Conservation (phyloP, 1,140 invertebrate species). For the Sarcophaga bullata region DNA sequence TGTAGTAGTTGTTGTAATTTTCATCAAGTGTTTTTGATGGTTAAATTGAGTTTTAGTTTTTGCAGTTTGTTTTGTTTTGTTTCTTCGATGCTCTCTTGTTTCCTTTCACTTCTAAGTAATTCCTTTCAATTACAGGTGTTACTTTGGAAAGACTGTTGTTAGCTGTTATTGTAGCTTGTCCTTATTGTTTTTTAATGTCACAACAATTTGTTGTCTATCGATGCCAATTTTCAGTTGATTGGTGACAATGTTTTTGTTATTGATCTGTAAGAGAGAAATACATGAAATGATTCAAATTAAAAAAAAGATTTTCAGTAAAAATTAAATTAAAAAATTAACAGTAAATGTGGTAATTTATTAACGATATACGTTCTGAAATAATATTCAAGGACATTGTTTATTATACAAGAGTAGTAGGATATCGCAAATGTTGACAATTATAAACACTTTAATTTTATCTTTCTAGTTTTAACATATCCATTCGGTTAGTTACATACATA, state of each 20-base stretch:
- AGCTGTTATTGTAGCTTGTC: neutral
- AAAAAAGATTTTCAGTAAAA: no score
- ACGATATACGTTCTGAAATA: no score
- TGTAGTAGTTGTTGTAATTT: constrained; percentile 4
- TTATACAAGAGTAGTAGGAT: no score
- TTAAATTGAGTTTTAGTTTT: neutral
- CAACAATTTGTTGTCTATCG: neutral
- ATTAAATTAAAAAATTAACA: no score
- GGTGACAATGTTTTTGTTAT: neutral
- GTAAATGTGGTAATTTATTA: no score
- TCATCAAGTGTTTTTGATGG: constrained; percentile 16
- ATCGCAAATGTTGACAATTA: no score
- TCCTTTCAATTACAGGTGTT: constrained; percentile 30
- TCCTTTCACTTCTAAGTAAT: neutral
- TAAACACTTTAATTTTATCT: no score
- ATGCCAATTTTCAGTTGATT: neutral
- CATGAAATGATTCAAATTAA: neutral
- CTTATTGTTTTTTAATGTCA: neutral
- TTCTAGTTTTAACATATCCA: no score
- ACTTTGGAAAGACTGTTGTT: neutral
- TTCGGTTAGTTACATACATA: no score
- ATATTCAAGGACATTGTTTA: no score
- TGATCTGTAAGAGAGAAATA: constrained; percentile 4
- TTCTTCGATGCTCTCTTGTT: neutral
- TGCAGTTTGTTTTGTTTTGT: neutral